These are phyloP conservation scores for Myotis lucifugus DNA, from an alignment of 2,113 vertebrate genomes.

Conservation along the genomic window DNA sequence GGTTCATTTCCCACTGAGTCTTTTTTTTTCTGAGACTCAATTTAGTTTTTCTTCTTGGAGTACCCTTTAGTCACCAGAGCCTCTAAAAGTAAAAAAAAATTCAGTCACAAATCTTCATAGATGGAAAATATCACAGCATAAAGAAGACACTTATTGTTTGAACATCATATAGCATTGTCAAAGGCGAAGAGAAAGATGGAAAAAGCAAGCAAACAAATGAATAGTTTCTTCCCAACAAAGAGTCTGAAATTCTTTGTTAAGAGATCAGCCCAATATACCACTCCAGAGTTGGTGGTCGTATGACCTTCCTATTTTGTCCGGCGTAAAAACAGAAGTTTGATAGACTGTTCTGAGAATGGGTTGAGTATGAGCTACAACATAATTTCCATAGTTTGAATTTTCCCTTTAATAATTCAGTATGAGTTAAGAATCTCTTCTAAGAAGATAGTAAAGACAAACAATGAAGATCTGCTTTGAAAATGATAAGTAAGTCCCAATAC, in stretches of 20 bases:
- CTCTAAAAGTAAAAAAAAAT: background rate
- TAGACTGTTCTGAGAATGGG: background rate
- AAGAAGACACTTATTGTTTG: background rate
- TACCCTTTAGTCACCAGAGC: background rate
- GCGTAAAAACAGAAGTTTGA: background rate
- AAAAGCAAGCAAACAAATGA: background rate
- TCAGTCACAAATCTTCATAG: background rate
- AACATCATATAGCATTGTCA: background rate
- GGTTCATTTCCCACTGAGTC: background rate
- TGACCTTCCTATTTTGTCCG: background rate
- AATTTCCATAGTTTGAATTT: background rate
- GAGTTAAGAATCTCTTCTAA: background rate
- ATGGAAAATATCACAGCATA: background rate
- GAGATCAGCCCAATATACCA: background rate
- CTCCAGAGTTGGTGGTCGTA: background rate
- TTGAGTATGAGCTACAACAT: background rate
- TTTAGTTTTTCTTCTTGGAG: background rate
- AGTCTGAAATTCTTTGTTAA: background rate
- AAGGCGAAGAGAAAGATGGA: background rate
- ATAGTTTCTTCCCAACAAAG: background rate
- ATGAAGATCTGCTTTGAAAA: background rate
- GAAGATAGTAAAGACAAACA: background rate
- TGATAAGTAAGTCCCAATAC: background rate
- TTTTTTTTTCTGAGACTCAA: slow-evolving; percentile 1
- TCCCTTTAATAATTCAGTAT: background rate